Percentiles rank a stretch among this genome's conserved stretches.
phyloP scores from a whole-genome alignment of 2,797 vertebrate genomes.

The Phoeniculus purpureus region DNA sequence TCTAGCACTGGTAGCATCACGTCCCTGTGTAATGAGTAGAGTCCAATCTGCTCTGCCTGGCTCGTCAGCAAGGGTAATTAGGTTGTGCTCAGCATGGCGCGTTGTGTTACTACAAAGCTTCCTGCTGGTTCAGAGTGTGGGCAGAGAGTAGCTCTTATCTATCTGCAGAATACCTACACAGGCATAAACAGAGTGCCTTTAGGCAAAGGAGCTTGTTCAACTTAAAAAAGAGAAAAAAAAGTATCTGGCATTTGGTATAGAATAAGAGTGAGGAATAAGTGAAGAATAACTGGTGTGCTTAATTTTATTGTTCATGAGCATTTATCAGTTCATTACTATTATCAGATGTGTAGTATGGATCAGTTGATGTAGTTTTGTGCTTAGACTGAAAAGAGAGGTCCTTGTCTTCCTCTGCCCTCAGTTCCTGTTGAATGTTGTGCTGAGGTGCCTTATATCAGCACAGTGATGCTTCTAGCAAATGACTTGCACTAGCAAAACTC shows the following conservation, averaged over 20 bases:
- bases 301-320: not conserved
- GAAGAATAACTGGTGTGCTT: not conserved
- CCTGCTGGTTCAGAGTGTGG: not conserved
- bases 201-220: not conserved
- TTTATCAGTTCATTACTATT: not conserved
- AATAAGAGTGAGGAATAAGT: not conserved
- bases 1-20: not conserved
- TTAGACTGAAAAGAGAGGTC: not conserved
- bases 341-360: not conserved
- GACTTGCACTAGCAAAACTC: not conserved
- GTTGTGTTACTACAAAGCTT: not conserved
- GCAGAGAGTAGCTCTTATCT: not conserved
- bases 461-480: not conserved
- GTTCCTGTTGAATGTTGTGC: not conserved
- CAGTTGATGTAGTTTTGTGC: not conserved
- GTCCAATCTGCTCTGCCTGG: not conserved
- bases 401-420: not conserved
- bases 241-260: not conserved
- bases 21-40: not conserved
- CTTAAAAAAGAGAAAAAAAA: not conserved
- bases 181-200: not conserved
- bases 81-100: not conserved
- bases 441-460: fast-evolving
- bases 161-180: not conserved
- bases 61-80: not conserved